These are phyloP conservation scores for Synanthedon tipuliformis DNA, from an alignment of 2,888 invertebrate species.

Conservation along the genomic window DNA sequence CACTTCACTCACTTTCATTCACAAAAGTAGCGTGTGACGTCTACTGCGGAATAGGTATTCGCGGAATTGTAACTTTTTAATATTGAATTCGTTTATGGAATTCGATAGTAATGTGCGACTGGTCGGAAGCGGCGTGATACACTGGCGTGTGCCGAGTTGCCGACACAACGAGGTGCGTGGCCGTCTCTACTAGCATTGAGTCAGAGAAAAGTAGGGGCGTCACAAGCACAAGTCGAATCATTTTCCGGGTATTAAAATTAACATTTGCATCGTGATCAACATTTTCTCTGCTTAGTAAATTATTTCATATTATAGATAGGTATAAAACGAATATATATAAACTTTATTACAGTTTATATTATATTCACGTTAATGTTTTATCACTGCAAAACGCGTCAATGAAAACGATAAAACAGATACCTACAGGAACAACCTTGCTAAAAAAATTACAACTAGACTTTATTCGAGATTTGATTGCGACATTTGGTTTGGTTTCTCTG, in stretches of 20 bases:
- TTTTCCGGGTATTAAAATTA: constrained; percentile 53
- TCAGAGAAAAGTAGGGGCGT: constrained; percentile 60
- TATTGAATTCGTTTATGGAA: constrained; percentile 20
- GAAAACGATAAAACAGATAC: too few species aligned
- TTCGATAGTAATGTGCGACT: constrained; percentile 39
- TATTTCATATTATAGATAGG: neutral
- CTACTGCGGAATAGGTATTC: neutral
- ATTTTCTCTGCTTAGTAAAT: neutral
- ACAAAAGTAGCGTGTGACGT: constrained; percentile 41
- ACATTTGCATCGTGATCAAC: constrained; percentile 21
- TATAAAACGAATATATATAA: neutral
- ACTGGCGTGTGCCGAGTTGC: constrained; percentile 46
- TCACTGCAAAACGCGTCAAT: too few species aligned
- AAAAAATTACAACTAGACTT: too few species aligned
- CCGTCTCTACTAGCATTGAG: constrained; percentile 25
- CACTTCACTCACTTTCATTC: constrained; percentile 26
- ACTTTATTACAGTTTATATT: too few species aligned
- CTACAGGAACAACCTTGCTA: too few species aligned
- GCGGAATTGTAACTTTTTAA: constrained; percentile 16
- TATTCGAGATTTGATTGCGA: too few species aligned
- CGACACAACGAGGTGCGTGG: constrained; percentile 1
- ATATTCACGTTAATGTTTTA: too few species aligned
- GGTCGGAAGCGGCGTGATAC: constrained; percentile 49
- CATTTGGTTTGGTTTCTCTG: too few species aligned
- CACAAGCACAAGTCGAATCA: constrained; percentile 35